A percentile compares a stretch with the other conserved stretches of the same genome.
phyloP scores from a whole-genome alignment of 2,113 vertebrate genomes.

The Anseranas semipalmata region DNA sequence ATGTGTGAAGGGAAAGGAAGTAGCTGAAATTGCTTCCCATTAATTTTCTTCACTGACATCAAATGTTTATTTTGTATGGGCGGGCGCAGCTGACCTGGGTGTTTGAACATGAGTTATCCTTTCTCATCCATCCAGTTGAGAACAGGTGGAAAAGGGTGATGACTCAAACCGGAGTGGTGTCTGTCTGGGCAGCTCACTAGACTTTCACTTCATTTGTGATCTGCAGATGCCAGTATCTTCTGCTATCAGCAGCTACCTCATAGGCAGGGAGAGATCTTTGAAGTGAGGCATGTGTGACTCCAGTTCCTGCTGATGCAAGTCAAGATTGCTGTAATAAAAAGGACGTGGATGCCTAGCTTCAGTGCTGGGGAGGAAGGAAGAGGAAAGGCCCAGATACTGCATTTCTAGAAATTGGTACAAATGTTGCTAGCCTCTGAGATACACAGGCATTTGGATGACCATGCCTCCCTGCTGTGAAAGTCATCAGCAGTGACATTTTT shows the following conservation, averaged over 20 bases:
- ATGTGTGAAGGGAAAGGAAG: slow-evolving; percentile 26
- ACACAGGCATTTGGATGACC: fast-evolving
- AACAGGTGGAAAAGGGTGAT: slow-evolving; percentile 26
- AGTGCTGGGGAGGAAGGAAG: neutral
- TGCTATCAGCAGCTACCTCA: slow-evolving; percentile 20
- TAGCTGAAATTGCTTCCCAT: neutral
- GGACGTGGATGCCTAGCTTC: neutral
- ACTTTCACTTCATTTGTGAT: slow-evolving; percentile 57
- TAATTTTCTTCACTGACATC: slow-evolving; percentile 27
- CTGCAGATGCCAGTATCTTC: slow-evolving; percentile 6
- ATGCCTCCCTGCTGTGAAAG: neutral
- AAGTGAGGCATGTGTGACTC: neutral
- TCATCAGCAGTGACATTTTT: neutral
- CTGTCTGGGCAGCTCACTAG: slow-evolving; percentile 31
- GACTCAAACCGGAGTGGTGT: slow-evolving; percentile 37
- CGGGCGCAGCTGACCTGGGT: neutral
- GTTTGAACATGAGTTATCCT: slow-evolving; percentile 28
- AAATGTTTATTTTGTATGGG: slow-evolving; percentile 46
- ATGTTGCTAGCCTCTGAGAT: neutral
- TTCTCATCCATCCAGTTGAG: slow-evolving; percentile 38
- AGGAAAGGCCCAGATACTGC: neutral
- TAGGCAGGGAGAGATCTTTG: neutral
- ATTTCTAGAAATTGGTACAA: neutral
- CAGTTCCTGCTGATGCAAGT: neutral
- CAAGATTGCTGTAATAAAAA: neutral